phyloP scores from a whole-genome alignment of 2,888 invertebrate species.

The Drosophila peninsularis region DNA sequence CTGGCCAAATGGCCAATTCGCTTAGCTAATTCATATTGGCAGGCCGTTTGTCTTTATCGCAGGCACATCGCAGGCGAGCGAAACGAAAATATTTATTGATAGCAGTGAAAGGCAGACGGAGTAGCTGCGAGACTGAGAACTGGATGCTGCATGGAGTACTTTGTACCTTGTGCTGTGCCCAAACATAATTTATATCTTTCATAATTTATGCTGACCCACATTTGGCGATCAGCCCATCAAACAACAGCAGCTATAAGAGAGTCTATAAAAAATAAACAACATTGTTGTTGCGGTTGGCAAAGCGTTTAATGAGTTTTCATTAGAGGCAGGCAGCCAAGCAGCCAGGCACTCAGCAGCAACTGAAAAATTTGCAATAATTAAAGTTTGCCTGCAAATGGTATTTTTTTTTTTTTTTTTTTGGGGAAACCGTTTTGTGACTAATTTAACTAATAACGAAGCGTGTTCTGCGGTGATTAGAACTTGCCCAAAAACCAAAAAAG shows the following conservation, averaged over 20 bases:
- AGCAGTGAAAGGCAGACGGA: constrained; percentile 72
- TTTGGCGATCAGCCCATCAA: constrained; percentile 52
- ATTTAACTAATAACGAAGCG: constrained; percentile 75
- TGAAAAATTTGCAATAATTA: constrained; percentile 68
- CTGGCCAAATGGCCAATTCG: constrained; percentile 75
- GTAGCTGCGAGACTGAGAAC: constrained; percentile 17
- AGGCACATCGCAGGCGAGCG: constrained; percentile 58
- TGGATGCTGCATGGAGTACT: constrained; percentile 31
- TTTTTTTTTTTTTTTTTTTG: constrained; percentile 9
- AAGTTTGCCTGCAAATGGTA: constrained; percentile 49
- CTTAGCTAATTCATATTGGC: constrained; percentile 78
- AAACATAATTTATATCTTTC: constrained; percentile 75
- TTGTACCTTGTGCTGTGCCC: constrained; percentile 48
- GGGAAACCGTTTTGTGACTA: constrained; percentile 78
- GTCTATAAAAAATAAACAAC: constrained; percentile 31
- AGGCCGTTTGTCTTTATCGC: constrained; percentile 78
- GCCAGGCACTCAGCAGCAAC: constrained; percentile 19
- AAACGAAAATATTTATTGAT: constrained; percentile 73
- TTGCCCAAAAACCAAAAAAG: constrained; percentile 63
- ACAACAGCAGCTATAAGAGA: constrained; percentile 30
- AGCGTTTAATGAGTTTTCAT: constrained; percentile 55
- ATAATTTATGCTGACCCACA: constrained; percentile 78
- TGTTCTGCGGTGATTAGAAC: constrained; percentile 72
- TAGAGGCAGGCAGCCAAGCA: constrained; percentile 22
- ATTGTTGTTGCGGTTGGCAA: constrained; percentile 33